Conservation (phyloP, 2,888 invertebrate species). For the Tachina fera region DNA sequence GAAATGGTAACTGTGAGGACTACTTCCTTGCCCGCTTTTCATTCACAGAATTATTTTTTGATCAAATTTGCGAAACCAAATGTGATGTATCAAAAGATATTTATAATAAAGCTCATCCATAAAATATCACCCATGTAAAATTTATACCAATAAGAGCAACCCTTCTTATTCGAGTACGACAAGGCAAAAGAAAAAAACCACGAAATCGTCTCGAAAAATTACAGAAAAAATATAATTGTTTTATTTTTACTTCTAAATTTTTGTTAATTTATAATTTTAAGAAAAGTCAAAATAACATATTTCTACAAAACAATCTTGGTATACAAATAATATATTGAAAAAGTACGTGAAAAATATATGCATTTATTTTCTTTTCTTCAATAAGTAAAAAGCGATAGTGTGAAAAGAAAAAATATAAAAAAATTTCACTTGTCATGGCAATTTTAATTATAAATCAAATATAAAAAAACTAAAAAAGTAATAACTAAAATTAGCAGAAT, state of each 20-base stretch:
- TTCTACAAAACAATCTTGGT: constrained; percentile 47
- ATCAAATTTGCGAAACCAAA: too few species aligned
- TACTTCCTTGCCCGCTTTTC: too few species aligned
- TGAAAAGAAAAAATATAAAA: constrained; percentile 61
- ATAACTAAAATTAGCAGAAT: constrained; percentile 52
- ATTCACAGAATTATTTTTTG: too few species aligned
- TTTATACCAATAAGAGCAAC: constrained; percentile 32
- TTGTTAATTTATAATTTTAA: constrained; percentile 68
- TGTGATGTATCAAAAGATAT: too few species aligned
- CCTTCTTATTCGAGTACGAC: constrained; percentile 52
- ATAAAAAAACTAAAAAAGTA: constrained; percentile 21
- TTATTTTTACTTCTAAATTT: constrained; percentile 70
- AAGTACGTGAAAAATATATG: constrained; percentile 59
- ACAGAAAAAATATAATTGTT: constrained; percentile 63
- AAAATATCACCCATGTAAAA: constrained; percentile 12
- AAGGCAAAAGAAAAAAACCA: constrained; percentile 58
- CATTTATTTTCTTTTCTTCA: constrained; percentile 6
- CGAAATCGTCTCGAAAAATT: constrained; percentile 70
- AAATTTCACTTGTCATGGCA: constrained; percentile 72
- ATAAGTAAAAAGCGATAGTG: constrained; percentile 37
- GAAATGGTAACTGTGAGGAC: too few species aligned
- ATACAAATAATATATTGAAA: constrained; percentile 48
- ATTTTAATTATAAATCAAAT: constrained; percentile 59
- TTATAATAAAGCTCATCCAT: not conserved
- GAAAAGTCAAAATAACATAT: constrained; percentile 50